phyloP scores from a whole-genome alignment of 2,797 vertebrate genomes.

The Cirrhinus mrigala region DNA sequence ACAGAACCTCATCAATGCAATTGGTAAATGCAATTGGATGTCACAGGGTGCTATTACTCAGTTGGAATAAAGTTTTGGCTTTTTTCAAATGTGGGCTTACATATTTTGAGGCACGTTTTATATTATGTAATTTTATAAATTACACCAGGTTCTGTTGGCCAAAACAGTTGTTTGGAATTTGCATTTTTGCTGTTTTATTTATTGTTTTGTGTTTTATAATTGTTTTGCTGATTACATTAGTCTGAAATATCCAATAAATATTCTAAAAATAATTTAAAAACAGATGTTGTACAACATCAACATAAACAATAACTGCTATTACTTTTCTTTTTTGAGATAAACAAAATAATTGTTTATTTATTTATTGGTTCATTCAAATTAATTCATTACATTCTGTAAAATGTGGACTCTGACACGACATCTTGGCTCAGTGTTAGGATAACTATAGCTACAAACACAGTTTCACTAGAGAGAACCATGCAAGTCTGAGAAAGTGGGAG shows the following conservation, averaged over 20 bases:
- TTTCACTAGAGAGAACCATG: not conserved
- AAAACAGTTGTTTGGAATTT: not conserved
- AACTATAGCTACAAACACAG: not conserved
- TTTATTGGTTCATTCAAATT: not conserved
- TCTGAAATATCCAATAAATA: not conserved
- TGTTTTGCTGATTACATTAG: not conserved
- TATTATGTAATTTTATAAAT: not conserved
- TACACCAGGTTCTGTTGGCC: not conserved
- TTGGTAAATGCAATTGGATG: constrained; percentile 48
- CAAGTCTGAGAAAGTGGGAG: constrained; percentile 29
- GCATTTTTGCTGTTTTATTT: not conserved
- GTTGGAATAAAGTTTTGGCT: not conserved
- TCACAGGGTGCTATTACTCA: not conserved
- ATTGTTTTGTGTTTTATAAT: not conserved
- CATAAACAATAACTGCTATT: no score
- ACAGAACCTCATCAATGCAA: not conserved
- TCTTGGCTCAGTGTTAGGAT: not conserved
- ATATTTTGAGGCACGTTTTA: not conserved
- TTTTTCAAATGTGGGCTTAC: not conserved
- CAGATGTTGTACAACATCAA: not conserved
- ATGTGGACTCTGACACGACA: constrained; percentile 1
- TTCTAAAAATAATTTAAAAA: not conserved
- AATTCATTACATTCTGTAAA: not conserved
- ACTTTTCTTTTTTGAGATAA: not conserved
- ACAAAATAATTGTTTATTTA: not conserved